phyloP scores from a whole-genome alignment of 2,888 invertebrate genomes.

The Unio pictorum region DNA sequence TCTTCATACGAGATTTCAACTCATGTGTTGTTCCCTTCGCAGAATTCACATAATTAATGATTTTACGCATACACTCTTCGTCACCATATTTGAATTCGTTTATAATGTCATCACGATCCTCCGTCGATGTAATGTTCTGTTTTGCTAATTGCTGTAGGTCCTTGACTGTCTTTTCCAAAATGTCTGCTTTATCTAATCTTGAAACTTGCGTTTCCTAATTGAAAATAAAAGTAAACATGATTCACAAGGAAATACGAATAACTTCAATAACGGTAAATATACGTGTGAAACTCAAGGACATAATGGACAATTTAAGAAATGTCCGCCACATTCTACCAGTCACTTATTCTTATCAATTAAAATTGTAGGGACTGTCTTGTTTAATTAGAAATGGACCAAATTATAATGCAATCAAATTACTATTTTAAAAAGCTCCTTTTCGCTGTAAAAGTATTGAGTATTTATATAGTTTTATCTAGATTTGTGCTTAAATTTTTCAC shows the following conservation, averaged over 20 bases:
- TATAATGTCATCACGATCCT: not conserved
- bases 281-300: not conserved
- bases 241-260: not conserved
- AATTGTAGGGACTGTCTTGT: too few relatives aligned
- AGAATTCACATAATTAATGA: not conserved
- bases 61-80: not conserved
- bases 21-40: too few relatives aligned
- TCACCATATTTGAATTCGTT: not conserved
- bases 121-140: conserved; percentile 5
- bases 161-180: conserved; percentile 35
- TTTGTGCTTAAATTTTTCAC: too few relatives aligned
- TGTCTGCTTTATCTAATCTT: conserved; percentile 37
- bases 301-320: too few relatives aligned
- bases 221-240: conserved; percentile 9
- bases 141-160: conserved; percentile 29
- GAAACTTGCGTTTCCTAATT: conserved; percentile 35
- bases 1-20: too few relatives aligned
- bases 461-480: too few relatives aligned
- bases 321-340: too few relatives aligned
- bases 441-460: too few relatives aligned
- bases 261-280: not conserved
- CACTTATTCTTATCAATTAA: too few relatives aligned
- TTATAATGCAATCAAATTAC: too few relatives aligned
- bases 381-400: too few relatives aligned
- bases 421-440: too few relatives aligned